Base-by-base conservation (phyloP, 2,888 invertebrate species). In the Chloromyia formosa region DNA sequence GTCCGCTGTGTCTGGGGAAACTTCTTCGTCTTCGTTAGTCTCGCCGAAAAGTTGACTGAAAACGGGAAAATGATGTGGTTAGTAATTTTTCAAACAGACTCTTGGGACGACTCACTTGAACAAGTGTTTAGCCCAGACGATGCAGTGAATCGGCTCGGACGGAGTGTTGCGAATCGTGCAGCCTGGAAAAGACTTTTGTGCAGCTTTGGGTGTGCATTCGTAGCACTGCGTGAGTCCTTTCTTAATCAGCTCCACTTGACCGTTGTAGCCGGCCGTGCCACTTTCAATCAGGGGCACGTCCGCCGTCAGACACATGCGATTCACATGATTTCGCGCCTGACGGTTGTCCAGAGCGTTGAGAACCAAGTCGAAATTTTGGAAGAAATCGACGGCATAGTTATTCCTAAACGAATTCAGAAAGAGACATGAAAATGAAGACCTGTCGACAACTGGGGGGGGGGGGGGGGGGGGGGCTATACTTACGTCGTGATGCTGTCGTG, bases 141-240 rank as follows among this genome's bases (percentile, higher is more conserved):
- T 97, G 84, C 99, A 99, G 86, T 99, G 99, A 79, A 99, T 97
- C 0, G 96, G 96, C 84, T 99, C 98, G 0, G 97, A 98, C 0
- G 99, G 99, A 0, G 99, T 99, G 84, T 99, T 99, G 56, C 99
- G 89, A 79, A 99, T 99, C 1, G 99, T 99, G 84, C 99, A 99
- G 0, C 98, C 97, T 0, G 99, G 98, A 86, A 92, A 99, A 5
- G 94, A 92, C 84, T 96, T 97, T 82, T 96, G 95, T 18, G 93
- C 89, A 7, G 94, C 91, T 85, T 96, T 96, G 0, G 96, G 95
- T 73, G 92, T 91, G 83, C 99, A 99, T 84, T 99, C 99, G 81
- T 98, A 99, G 84, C 99, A 99, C 81, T 97, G 96, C 1, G 97
- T 96, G 1, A 93, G 80, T 1, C 94, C 94, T 83, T 94, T 94